Evolutionary conservation across 2,797 vertebrate genomes (phyloP).

Genomic region (Syncerus caffer): DNA sequence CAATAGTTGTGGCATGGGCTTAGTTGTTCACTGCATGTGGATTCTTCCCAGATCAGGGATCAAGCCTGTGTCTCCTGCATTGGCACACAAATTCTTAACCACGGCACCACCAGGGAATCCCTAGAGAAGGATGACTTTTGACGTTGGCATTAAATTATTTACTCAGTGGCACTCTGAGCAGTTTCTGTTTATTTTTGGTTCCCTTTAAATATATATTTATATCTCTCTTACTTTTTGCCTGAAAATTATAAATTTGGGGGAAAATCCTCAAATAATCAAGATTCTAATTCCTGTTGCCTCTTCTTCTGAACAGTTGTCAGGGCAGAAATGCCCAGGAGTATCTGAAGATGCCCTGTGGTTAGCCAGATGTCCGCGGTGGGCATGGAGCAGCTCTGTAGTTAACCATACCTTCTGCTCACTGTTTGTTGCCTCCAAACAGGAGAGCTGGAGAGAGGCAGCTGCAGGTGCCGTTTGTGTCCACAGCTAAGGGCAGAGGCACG

Average conservation of each 20-base stretch:
- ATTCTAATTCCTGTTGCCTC: conserved; percentile 19
- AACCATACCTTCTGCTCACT: not conserved
- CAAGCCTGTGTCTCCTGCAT: not conserved
- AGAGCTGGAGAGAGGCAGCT: not conserved
- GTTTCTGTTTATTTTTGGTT: conserved; percentile 46
- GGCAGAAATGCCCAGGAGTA: not conserved
- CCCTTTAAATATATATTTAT: conserved; percentile 41
- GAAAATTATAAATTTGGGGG: conserved; percentile 19
- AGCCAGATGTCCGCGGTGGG: conserved; percentile 30
- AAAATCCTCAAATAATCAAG: not conserved
- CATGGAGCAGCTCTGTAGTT: not conserved
- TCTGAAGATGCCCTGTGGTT: conserved; percentile 30
- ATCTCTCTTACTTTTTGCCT: conserved; percentile 11
- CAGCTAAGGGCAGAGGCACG: not conserved
- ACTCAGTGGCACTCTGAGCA: not conserved
- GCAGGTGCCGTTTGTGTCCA: not conserved
- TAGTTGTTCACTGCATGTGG: not conserved
- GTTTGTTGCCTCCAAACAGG: not conserved
- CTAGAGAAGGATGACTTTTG: not conserved
- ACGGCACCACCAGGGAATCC: not conserved
- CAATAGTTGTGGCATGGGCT: not conserved
- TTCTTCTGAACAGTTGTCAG: conserved; percentile 13
- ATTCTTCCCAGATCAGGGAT: not conserved
- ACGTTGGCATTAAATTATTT: conserved; percentile 34
- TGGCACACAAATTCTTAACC: not conserved